Base-by-base conservation (phyloP, 1,140 invertebrate genomes). In the Calycopis cecrops region DNA sequence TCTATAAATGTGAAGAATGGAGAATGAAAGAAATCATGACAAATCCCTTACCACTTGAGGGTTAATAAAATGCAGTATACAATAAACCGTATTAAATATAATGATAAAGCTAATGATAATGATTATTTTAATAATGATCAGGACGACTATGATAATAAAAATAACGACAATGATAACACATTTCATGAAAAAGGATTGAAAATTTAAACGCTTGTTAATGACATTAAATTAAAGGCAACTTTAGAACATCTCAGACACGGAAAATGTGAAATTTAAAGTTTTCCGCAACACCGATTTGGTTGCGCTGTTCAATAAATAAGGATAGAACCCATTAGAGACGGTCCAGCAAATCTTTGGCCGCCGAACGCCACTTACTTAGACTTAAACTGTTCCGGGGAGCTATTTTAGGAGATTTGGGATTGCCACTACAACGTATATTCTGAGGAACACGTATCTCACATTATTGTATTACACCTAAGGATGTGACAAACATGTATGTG, bases 371-470 rank as follows among this genome's bases (percentile, higher is more conserved):
- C 80, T 86, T 86, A 86, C 83, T 86, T 86, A 86, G 76, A 86
- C 83, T 86, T 86, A 84, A 83, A 84, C 69, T 82, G 80, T 83
- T 76, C 69, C 62, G 62, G 69, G 67, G 68, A 69, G 76, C 73
- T 79, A 79, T 76, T 84, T 80, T 65, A 81, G 71, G 68, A 88
- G 88, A 79, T 92, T 91, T 69, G 88, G 89, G 77, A 82, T 84
- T 76, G 51, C 14, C 14, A 33, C 28, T 34, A 76, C 67, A 58
- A 55, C 64, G 69, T 70, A 74, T 73, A 78, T 76, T 75, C 72
- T 80, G 64, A 75, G 71, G 79, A 76, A 73, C 72, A 69, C 48
- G 59, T 59, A 47, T 61, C 35, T 57, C 51, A 64, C 65, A 55
- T 48, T 55, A 44, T 52, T 40, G 38, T 44, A 44, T 44, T 12